A percentile compares a stretch with the other conserved stretches of the same genome.
phyloP scores from a whole-genome alignment of 2,888 invertebrate species.

The Alentia gelatinosa region DNA sequence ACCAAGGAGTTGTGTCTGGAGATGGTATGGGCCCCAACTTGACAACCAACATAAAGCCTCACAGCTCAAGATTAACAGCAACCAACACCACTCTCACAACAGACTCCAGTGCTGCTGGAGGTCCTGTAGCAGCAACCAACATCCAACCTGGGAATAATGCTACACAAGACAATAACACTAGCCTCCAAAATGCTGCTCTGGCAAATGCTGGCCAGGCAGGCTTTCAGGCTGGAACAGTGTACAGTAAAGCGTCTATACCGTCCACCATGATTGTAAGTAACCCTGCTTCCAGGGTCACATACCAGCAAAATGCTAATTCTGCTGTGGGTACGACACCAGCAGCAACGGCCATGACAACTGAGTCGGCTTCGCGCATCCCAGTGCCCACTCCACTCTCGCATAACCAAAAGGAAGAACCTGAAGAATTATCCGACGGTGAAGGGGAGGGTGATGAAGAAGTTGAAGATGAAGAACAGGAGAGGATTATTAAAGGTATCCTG shows the following conservation, averaged over 20 bases:
- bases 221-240: background rate
- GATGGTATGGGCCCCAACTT: background rate
- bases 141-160: background rate
- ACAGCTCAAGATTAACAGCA: background rate
- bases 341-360: background rate
- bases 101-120: background rate
- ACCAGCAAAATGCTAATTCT: background rate
- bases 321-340: background rate
- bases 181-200: background rate
- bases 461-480: background rate
- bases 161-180: background rate
- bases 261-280: conserved; percentile 5
- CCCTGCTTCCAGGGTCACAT: background rate
- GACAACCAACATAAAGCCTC: conserved; percentile 22
- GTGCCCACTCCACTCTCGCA: background rate
- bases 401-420: background rate
- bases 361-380: background rate
- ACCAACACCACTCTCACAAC: conserved; percentile 31
- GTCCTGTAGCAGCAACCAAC: background rate
- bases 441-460: background rate
- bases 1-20: background rate
- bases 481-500: conserved; percentile 53
- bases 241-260: conserved; percentile 27
- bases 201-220: background rate
- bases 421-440: background rate